A percentile compares a stretch with the other conserved stretches of the same genome.
Conservation (phyloP, 1,140 invertebrate genomes). For the Oreohelix idahoensis region DNA sequence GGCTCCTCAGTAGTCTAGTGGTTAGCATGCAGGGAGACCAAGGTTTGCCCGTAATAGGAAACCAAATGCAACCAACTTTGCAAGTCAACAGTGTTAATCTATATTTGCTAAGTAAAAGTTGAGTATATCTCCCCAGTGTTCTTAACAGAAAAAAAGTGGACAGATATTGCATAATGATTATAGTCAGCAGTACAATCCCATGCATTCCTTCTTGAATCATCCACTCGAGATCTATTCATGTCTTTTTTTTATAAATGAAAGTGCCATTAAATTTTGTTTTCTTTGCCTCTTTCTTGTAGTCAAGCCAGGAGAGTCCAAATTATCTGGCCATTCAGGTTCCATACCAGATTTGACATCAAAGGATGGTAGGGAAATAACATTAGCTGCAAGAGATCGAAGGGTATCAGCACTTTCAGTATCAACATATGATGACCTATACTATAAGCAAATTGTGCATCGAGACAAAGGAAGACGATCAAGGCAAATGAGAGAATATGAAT, state of each 20-base stretch:
- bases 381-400: background rate
- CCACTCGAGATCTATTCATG: too few species aligned
- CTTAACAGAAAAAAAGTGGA: too few species aligned
- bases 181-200: too few species aligned
- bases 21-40: too few species aligned
- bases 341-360: slow-evolving; percentile 6
- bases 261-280: background rate
- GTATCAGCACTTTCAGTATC: background rate
- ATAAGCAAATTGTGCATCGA: slow-evolving; percentile 45
- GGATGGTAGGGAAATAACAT: background rate
- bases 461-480: slow-evolving; percentile 48
- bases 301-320: background rate
- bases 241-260: background rate
- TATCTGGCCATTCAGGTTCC: background rate
- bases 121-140: too few species aligned
- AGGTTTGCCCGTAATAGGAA: too few species aligned
- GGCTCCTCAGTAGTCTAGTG: too few species aligned
- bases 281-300: background rate
- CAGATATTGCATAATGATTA: too few species aligned
- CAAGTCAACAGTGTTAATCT: too few species aligned
- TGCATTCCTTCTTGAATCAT: too few species aligned
- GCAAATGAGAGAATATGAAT: slow-evolving; percentile 65
- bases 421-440: slow-evolving; percentile 37
- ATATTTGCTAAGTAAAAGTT: too few species aligned
- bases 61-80: too few species aligned